Conservation (phyloP, 2,113 vertebrate genomes). For the Prinia subflava region DNA sequence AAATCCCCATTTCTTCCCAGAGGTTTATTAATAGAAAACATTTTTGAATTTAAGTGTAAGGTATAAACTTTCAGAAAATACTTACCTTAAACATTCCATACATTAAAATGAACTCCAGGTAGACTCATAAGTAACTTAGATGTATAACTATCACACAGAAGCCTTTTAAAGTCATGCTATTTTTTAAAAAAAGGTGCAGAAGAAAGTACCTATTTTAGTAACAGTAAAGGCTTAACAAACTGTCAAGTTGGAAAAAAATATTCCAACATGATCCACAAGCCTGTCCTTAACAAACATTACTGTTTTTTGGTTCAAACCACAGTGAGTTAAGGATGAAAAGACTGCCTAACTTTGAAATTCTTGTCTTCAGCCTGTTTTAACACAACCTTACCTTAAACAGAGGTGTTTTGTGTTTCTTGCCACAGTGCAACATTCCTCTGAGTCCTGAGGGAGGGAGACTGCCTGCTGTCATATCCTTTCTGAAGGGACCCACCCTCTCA, state of each 20-base stretch:
- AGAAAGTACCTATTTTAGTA: slow-evolving; percentile 1
- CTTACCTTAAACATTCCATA: neutral
- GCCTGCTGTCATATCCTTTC: neutral
- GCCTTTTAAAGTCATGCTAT: neutral
- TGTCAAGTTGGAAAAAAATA: neutral
- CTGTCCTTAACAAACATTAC: neutral
- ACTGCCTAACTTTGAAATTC: neutral
- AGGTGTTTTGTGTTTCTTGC: slow-evolving; percentile 10
- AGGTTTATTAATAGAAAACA: neutral
- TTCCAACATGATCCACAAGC: neutral
- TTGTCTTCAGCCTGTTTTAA: neutral
- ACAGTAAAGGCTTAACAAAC: neutral
- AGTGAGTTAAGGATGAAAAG: slow-evolving; percentile 20
- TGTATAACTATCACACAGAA: neutral
- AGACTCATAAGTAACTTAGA: neutral
- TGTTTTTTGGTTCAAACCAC: neutral
- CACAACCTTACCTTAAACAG: slow-evolving; percentile 16
- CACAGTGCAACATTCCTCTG: neutral
- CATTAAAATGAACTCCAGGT: neutral
- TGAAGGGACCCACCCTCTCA: neutral
- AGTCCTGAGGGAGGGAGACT: neutral
- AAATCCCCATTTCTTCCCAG: neutral
- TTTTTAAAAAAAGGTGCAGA: neutral
- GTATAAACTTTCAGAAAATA: neutral
- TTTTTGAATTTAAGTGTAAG: neutral